These are phyloP conservation scores for Scaptodrosophila latifasciaeformis DNA, from an alignment of 2,888 invertebrate genomes.

Conservation along the genomic window DNA sequence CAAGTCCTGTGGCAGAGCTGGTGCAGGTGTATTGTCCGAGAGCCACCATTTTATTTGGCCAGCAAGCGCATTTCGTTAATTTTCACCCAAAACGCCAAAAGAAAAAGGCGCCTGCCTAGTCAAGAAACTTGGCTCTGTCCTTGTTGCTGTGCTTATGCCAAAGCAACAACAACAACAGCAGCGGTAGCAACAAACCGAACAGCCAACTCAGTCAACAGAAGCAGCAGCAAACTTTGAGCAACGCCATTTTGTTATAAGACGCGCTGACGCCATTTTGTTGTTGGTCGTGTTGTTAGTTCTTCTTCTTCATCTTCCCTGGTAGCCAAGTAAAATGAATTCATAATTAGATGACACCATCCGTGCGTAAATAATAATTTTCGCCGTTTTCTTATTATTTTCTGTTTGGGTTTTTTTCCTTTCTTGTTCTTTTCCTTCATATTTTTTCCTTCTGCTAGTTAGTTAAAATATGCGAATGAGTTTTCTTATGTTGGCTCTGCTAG, in stretches of 20 bases:
- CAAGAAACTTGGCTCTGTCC: conserved; percentile 27
- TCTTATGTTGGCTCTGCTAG: conserved; percentile 43
- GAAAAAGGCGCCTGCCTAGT: conserved; percentile 42
- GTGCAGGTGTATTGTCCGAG: conserved; percentile 62
- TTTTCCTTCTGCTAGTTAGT: conserved; percentile 54
- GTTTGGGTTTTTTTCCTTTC: too few species aligned
- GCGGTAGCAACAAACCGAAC: too few species aligned
- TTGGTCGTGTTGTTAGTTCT: conserved; percentile 19
- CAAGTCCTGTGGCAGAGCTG: neutral
- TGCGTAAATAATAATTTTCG: conserved; percentile 74
- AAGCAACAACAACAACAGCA: conserved; percentile 1
- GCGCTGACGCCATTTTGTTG: conserved; percentile 28
- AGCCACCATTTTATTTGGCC: conserved; percentile 54
- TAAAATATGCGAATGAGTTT: conserved; percentile 67
- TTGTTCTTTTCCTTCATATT: conserved; percentile 1
- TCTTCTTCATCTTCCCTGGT: too few species aligned
- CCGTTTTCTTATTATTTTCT: conserved; percentile 29
- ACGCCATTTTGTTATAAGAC: conserved; percentile 31
- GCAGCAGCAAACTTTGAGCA: conserved; percentile 7
- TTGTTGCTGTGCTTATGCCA: conserved; percentile 4
- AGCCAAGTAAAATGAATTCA: conserved; percentile 69
- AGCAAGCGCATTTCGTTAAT: conserved; percentile 56
- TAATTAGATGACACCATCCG: conserved; percentile 76
- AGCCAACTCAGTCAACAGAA: too few species aligned
- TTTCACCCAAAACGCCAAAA: conserved; percentile 32